phyloP scores from a whole-genome alignment of 2,797 vertebrate genomes.

The Melanotaenia maccullochi region DNA sequence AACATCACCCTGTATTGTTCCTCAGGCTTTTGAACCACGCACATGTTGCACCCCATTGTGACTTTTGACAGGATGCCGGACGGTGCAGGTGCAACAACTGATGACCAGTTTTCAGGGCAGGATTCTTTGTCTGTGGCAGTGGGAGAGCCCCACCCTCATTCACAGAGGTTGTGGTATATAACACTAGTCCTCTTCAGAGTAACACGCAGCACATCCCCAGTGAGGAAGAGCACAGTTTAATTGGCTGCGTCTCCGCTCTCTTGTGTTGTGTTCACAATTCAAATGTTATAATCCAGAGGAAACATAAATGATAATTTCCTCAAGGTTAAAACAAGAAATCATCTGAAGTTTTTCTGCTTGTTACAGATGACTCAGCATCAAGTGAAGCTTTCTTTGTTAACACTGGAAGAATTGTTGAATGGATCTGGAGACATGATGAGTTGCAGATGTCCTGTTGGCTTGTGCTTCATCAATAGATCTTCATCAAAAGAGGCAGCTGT shows the following conservation, averaged over 20 bases:
- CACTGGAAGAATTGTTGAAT: background rate
- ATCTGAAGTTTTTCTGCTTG: conserved; percentile 37
- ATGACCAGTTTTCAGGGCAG: conserved; percentile 34
- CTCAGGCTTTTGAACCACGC: conserved; percentile 91
- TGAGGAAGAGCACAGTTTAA: conserved; percentile 21
- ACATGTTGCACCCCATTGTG: conserved; percentile 94
- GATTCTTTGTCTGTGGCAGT: conserved; percentile 72
- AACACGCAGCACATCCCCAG: conserved; percentile 41
- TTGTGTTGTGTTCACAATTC: conserved; percentile 25
- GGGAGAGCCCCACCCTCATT: conserved; percentile 72
- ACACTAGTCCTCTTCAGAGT: conserved; percentile 52
- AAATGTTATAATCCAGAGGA: conserved; percentile 50
- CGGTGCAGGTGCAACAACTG: conserved; percentile 36
- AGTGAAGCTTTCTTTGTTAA: conserved; percentile 5
- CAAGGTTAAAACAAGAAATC: conserved; percentile 16
- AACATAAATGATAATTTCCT: conserved; percentile 34
- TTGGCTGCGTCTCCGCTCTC: conserved; percentile 27
- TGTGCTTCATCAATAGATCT: conserved; percentile 38
- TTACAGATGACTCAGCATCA: conserved; percentile 15
- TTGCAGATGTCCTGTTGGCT: conserved; percentile 30
- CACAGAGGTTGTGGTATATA: conserved; percentile 42
- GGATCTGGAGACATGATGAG: conserved; percentile 5
- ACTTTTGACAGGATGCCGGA: conserved; percentile 23
- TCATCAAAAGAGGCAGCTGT: background rate
- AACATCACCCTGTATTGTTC: conserved; percentile 94